Conservation (phyloP, 2,797 vertebrate genomes). For the Pachyuromys duprasi region DNA sequence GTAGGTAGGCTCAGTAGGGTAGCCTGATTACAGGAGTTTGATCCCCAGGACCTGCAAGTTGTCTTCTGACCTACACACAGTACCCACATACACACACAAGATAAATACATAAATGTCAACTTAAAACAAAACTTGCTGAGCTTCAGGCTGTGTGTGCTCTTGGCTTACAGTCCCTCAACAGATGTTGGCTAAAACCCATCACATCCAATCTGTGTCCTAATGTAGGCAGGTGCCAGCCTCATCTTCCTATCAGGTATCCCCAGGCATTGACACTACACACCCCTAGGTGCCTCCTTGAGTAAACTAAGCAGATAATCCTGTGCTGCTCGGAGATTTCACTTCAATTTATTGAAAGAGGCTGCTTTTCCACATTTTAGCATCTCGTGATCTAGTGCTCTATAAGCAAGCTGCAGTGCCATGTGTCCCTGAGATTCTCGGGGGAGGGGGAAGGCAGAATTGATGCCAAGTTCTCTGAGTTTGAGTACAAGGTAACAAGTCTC, state of each 20-base stretch:
- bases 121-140: not conserved
- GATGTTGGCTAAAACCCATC: not conserved
- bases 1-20: not conserved
- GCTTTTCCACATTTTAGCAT: not conserved
- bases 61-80: not conserved
- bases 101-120: not conserved
- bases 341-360: not conserved
- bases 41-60: not conserved
- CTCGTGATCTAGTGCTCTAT: not conserved
- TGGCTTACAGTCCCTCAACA: not conserved
- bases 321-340: not conserved
- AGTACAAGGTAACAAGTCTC: not conserved
- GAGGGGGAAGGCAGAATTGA: not conserved
- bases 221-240: not conserved
- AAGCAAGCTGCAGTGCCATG: not conserved
- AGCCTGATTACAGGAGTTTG: not conserved
- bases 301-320: not conserved
- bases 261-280: not conserved
- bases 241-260: not conserved
- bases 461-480: slow-evolving; percentile 12
- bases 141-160: not conserved
- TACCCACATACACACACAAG: not conserved
- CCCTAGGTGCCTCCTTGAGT: not conserved
- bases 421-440: slow-evolving; percentile 10
- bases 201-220: no score